These are phyloP conservation scores for Ruditapes philippinarum DNA, from an alignment of 1,140 invertebrate genomes.

Conservation along the genomic window DNA sequence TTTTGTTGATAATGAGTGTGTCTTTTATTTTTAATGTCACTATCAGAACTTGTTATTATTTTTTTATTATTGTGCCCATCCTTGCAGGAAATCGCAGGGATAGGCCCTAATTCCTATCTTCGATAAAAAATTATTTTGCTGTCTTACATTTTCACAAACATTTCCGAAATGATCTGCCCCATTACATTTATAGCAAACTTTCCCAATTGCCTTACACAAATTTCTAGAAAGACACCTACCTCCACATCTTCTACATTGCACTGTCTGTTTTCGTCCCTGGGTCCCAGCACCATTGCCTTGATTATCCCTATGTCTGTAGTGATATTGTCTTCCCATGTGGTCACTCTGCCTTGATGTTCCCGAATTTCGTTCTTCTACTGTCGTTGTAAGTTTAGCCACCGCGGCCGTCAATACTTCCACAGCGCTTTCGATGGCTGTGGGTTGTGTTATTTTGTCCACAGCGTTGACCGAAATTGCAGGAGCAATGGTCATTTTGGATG, in stretches of 20 bases:
- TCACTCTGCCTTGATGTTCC: too few species aligned
- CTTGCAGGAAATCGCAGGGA: neutral
- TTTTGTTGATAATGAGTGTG: too few species aligned
- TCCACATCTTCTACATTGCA: neutral
- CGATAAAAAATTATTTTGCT: neutral
- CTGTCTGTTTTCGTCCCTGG: too few species aligned
- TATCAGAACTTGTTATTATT: too few species aligned
- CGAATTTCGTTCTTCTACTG: too few species aligned
- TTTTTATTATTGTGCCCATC: conserved; percentile 1
- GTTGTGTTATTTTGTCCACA: neutral
- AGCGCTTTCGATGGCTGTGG: neutral
- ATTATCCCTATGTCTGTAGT: too few species aligned
- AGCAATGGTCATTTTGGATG: neutral
- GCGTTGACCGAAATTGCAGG: neutral
- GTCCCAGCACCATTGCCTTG: too few species aligned
- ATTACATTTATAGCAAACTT: too few species aligned
- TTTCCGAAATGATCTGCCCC: too few species aligned
- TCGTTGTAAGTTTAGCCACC: neutral
- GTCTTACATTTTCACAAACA: too few species aligned
- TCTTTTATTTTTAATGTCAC: too few species aligned
- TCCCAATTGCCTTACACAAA: neutral
- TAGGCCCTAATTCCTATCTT: neutral
- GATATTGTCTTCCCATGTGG: too few species aligned
- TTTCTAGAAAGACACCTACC: neutral
- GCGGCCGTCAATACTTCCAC: neutral